Evolutionary conservation across 2,888 invertebrate genomes (phyloP).

Genomic region (Cantharis lateralis): DNA sequence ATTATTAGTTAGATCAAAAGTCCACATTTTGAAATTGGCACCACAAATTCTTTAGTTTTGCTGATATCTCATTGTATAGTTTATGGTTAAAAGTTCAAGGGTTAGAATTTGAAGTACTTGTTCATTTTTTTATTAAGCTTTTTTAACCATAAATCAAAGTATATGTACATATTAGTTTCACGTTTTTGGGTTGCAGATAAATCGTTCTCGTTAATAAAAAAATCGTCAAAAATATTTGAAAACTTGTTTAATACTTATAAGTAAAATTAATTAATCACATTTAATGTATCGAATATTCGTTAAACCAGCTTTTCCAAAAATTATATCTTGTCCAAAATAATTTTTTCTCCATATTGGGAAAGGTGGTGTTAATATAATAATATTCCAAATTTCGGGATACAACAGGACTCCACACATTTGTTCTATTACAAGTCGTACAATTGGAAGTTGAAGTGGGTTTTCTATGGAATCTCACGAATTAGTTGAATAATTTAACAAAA

Average conservation of each 20-base stretch:
- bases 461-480: not conserved
- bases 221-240: not conserved
- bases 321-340: not conserved
- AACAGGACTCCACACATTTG: not conserved
- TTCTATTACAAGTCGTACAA: not conserved
- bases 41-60: not conserved
- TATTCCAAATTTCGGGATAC: not conserved
- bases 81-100: not conserved
- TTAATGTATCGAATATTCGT: not conserved
- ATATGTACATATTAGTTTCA: not conserved
- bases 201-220: not conserved
- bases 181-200: not conserved
- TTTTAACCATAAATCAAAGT: not conserved
- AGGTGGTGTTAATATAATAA: not conserved
- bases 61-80: not conserved
- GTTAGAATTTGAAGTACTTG: not conserved
- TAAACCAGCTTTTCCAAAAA: not conserved
- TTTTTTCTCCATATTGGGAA: not conserved
- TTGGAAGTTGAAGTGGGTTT: not conserved
- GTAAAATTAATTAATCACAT: not conserved
- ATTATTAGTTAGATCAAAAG: not conserved
- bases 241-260: not conserved
- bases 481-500: not conserved
- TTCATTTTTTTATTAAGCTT: not conserved
- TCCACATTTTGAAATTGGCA: not conserved